Percentiles rank a stretch among this genome's conserved stretches.
These are phyloP conservation scores for Austrolebias charrua DNA, from an alignment of 2,797 vertebrate genomes.

Conservation along the genomic window DNA sequence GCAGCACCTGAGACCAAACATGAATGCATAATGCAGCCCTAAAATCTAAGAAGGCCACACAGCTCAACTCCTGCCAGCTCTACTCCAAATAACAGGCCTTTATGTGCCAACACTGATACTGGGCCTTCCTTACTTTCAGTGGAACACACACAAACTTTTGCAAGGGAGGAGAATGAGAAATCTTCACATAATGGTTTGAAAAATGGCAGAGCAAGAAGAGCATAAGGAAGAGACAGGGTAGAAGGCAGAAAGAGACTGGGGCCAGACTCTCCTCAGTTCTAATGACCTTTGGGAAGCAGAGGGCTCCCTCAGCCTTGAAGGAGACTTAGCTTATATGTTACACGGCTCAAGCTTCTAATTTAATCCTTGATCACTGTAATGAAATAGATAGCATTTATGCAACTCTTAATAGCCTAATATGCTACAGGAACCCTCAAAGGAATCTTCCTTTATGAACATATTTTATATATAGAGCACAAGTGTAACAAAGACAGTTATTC, in stretches of 20 bases:
- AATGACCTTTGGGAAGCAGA: slow-evolving; percentile 80
- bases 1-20: slow-evolving; percentile 82
- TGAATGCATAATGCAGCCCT: slow-evolving; percentile 76
- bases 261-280: slow-evolving; percentile 68
- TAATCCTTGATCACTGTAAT: slow-evolving; percentile 80
- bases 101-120: slow-evolving; percentile 74
- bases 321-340: slow-evolving; percentile 73
- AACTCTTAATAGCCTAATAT: slow-evolving; percentile 74
- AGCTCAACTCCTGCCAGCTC: slow-evolving; percentile 71
- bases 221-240: slow-evolving; percentile 34
- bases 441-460: slow-evolving; percentile 58
- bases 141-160: slow-evolving; percentile 57
- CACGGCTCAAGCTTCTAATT: slow-evolving; percentile 76
- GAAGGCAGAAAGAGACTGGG: slow-evolving; percentile 44
- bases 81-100: slow-evolving; percentile 62
- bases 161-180: slow-evolving; percentile 30
- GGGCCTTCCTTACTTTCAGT: slow-evolving; percentile 62
- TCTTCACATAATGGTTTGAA: slow-evolving; percentile 15
- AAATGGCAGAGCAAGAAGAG: slow-evolving; percentile 22
- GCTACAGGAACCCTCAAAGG: slow-evolving; percentile 70
- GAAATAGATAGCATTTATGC: slow-evolving; percentile 76
- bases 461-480: slow-evolving; percentile 38
- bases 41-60: slow-evolving; percentile 70
- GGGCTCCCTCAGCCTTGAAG: slow-evolving; percentile 72
- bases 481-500: slow-evolving; percentile 45